These are phyloP conservation scores for Forbesichthys agassizii DNA, from an alignment of 2,113 vertebrate genomes.

Conservation along the genomic window DNA sequence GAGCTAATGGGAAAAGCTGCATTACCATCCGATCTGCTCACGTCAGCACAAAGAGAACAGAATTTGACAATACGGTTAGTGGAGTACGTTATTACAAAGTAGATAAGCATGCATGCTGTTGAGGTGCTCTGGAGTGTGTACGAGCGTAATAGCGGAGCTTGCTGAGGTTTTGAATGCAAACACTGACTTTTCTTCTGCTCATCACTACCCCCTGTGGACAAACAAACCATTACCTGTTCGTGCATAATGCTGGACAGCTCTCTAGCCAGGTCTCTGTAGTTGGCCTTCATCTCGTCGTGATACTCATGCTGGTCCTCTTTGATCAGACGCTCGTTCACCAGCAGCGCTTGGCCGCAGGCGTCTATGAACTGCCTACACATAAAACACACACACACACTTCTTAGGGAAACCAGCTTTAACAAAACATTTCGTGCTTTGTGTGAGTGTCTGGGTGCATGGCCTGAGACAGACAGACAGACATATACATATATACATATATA, in stretches of 20 bases:
- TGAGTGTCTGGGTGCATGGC: too few relatives aligned
- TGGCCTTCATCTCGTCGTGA: constrained; percentile 97
- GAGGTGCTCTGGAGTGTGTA: too few relatives aligned
- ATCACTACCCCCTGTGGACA: background rate
- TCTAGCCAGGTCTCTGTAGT: constrained; percentile 90
- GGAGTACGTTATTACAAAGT: background rate
- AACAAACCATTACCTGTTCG: constrained; percentile 81
- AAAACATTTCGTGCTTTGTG: too few relatives aligned
- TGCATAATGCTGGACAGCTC: constrained; percentile 96
- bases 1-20: constrained; percentile 17
- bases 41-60: constrained; percentile 70
- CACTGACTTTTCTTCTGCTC: background rate
- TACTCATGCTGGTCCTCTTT: constrained; percentile 98
- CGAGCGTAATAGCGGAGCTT: too few relatives aligned
- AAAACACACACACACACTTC: background rate
- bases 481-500: too few relatives aligned
- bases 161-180: too few relatives aligned
- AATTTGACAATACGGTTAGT: constrained; percentile 53
- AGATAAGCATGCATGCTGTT: too few relatives aligned
- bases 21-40: constrained; percentile 95
- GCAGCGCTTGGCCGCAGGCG: constrained; percentile 89
- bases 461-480: too few relatives aligned
- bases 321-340: constrained; percentile 90
- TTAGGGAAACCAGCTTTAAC: too few relatives aligned
- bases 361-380: constrained; percentile 92